These are phyloP conservation scores for Seira sanloemensis DNA, from an alignment of 2,888 invertebrate genomes.

Conservation along the genomic window DNA sequence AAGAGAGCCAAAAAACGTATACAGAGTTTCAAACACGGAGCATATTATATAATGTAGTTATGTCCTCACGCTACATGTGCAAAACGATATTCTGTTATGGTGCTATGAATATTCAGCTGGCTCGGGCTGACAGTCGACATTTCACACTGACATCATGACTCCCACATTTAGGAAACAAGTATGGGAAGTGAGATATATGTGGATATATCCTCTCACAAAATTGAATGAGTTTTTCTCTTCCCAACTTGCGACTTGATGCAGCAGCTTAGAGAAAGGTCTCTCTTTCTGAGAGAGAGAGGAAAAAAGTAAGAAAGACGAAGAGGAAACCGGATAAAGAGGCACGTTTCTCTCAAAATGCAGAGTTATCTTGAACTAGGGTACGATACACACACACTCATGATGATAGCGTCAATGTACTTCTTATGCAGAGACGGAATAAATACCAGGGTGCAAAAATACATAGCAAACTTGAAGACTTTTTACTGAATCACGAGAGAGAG, in stretches of 20 bases:
- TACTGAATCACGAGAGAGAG: too few relatives aligned
- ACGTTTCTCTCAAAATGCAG: background rate
- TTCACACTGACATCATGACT: slow-evolving; percentile 49
- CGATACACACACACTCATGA: background rate
- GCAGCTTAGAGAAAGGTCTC: background rate
- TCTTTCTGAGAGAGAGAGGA: background rate
- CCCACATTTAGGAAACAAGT: slow-evolving; percentile 19
- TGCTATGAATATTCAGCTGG: background rate
- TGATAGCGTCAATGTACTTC: background rate
- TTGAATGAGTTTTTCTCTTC: slow-evolving; percentile 7
- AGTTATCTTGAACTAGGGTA: too few relatives aligned
- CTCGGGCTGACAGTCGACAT: slow-evolving; percentile 50
- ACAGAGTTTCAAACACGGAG: background rate
- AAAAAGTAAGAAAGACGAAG: slow-evolving; percentile 29
- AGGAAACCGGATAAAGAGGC: slow-evolving; percentile 47
- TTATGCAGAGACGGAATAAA: too few relatives aligned
- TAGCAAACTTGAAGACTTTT: too few relatives aligned
- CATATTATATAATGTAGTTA: background rate
- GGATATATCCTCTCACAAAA: background rate
- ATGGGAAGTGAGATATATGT: background rate
- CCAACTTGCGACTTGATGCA: background rate
- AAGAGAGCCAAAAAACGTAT: background rate
- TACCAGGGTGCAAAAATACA: too few relatives aligned
- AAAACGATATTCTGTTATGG: too few relatives aligned
- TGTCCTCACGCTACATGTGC: background rate